Evolutionary conservation across 1,140 invertebrate genomes (phyloP), one percentile per base, ranked within the genome.

Genomic region (Maconellicoccus hirsutus): DNA sequence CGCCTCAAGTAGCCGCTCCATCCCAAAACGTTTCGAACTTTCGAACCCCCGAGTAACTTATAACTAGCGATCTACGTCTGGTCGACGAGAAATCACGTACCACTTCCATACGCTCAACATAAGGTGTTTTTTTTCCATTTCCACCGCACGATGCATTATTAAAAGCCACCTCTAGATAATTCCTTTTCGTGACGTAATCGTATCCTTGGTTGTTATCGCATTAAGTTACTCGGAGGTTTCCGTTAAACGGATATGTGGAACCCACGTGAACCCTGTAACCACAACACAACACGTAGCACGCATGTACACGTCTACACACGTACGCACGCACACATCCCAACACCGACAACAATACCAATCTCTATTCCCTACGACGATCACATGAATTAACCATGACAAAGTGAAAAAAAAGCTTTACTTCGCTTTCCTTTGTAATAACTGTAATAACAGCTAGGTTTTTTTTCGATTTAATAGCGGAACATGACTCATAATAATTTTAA

Each of bases 111-210:
- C n/a, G n/a, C n/a, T n/a, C n/a, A n/a, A n/a, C n/a, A n/a, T n/a
- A n/a, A n/a, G n/a, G n/a, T n/a, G n/a, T n/a, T n/a, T n/a, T n/a
- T n/a, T n/a, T n/a, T n/a, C n/a, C n/a, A n/a, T n/a, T n/a, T n/a
- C n/a, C n/a, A n/a, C n/a, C n/a, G n/a, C n/a, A n/a, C n/a, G n/a
- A n/a, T n/a, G n/a, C n/a, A n/a, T n/a, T n/a, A n/a, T n/a, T n/a
- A n/a, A n/a, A n/a, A n/a, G n/a, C n/a, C n/a, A n/a, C n/a, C n/a
- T n/a, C n/a, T n/a, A n/a, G 42, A 52, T 52, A 52, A 52, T 52
- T 52, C 42, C n/a, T 52, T 52, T 52, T 52, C n/a, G 42, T 52
- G 42, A 52, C n/a, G 42, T 52, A 52, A 52, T 52, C 42, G 42
- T 16, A 52, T 52, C 42, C 42, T 52, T 52, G 42, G 42, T 52